Evolutionary conservation across 2,113 vertebrate genomes (phyloP).

Genomic region (Todiramphus chloris): DNA sequence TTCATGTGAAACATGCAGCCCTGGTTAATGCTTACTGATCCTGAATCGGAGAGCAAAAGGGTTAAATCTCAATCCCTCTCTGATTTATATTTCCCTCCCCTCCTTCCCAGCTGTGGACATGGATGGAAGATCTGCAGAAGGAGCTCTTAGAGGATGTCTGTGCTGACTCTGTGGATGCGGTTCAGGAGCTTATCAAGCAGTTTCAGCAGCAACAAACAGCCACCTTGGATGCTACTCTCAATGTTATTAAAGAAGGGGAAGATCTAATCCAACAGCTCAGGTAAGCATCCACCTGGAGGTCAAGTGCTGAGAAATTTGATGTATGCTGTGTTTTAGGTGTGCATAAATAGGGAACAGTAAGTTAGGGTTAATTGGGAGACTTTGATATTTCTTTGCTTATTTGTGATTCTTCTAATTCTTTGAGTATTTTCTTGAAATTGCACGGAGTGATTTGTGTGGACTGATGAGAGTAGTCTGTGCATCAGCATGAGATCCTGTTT

Average conservation of each 20-base stretch:
- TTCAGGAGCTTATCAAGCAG: slow-evolving; percentile 97
- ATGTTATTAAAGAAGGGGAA: slow-evolving; percentile 98
- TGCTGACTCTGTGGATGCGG: slow-evolving; percentile 93
- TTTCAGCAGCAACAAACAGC: slow-evolving; percentile 98
- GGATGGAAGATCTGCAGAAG: slow-evolving; percentile 99
- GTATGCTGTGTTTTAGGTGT: not conserved
- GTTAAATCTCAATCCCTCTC: slow-evolving; percentile 48
- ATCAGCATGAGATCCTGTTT: slow-evolving; percentile 24
- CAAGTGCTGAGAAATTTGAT: slow-evolving; percentile 18
- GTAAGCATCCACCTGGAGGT: slow-evolving; percentile 74
- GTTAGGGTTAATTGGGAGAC: not conserved
- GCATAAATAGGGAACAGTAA: not conserved
- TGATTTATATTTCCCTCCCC: slow-evolving; percentile 66
- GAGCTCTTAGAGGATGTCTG: slow-evolving; percentile 95
- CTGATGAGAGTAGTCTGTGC: slow-evolving; percentile 19
- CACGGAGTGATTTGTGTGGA: slow-evolving; percentile 40
- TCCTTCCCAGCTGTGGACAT: slow-evolving; percentile 91
- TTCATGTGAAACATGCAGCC: not conserved
- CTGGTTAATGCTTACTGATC: slow-evolving; percentile 22
- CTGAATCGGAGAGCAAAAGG: slow-evolving; percentile 63
- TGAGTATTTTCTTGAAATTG: slow-evolving; percentile 16
- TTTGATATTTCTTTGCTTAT: not conserved
- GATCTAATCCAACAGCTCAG: slow-evolving; percentile 98
- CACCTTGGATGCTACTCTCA: slow-evolving; percentile 94
- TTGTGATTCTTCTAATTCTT: not conserved